Percentiles rank a stretch among this genome's conserved stretches.
Conservation (phyloP, 2,888 invertebrate species). For the Ochlodes sylvanus region DNA sequence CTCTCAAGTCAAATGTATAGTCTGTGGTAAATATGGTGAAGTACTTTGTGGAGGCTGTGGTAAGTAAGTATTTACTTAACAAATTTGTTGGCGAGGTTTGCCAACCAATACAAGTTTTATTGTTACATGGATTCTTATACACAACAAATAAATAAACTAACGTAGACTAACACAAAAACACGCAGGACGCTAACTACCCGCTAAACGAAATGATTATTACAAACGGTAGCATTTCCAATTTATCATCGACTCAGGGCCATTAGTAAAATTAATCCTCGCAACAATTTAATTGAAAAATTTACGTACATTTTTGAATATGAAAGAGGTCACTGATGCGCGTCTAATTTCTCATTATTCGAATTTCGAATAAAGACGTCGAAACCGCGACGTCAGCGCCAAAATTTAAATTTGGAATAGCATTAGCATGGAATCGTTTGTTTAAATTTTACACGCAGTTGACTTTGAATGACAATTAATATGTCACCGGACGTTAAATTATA, state of each 20-base stretch:
- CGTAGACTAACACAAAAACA: no score
- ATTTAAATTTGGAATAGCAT: slow-evolving; percentile 69
- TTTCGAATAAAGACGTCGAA: slow-evolving; percentile 79
- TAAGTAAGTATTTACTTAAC: no score
- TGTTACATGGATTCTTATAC: no score
- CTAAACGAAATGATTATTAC: slow-evolving; percentile 1
- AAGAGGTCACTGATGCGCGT: slow-evolving; percentile 64
- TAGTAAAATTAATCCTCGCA: slow-evolving; percentile 54
- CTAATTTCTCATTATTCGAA: slow-evolving; percentile 71
- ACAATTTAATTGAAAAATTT: slow-evolving; percentile 55
- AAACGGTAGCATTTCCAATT: slow-evolving; percentile 7
- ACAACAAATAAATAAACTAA: no score
- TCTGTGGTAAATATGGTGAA: no score
- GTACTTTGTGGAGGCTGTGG: no score
- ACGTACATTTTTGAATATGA: slow-evolving; percentile 67
- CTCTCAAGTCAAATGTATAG: no score
- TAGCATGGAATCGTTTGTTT: slow-evolving; percentile 74
- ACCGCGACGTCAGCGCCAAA: slow-evolving; percentile 70
- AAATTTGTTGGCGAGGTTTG: no score
- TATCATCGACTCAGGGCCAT: slow-evolving; percentile 41
- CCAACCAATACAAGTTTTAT: no score
- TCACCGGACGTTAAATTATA: slow-evolving; percentile 67
- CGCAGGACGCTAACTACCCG: not conserved
- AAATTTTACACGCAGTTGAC: slow-evolving; percentile 82
- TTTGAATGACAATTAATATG: slow-evolving; percentile 64